Evolutionary conservation across 2,113 vertebrate species (phyloP), one percentile per base, ranked within the genome.

Genomic region (Solea senegalensis): DNA sequence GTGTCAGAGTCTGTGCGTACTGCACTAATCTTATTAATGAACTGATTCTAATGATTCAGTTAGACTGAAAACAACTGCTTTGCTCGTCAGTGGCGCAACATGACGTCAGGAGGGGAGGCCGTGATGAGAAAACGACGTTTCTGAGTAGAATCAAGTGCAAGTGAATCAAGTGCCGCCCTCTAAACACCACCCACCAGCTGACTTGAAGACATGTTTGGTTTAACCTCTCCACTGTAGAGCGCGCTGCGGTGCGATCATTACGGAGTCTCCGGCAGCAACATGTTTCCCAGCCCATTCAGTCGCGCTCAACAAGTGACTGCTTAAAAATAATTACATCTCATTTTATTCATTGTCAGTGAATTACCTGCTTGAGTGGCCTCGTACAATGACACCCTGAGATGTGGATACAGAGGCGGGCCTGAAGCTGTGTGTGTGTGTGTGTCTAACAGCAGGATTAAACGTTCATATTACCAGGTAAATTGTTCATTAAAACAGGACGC

Each of bases 341-440:
- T 90, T 92, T 90, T 70, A 85, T 88, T 87, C 85, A 90, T 92
- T 89, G 89, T 90, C 82, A 81, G 75, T 65, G 76, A 91, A 91
- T 91, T 89, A 89, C 75, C 85, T 85, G 90, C 86, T 74, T 71
- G 86, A 90, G 82, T 82, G 82, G 69, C 49, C 9, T 3, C 11
- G 9, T 75, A 91, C 86, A 92, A 89, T 88, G 74, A 43, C 55
- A 54, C 74, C 69, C 66, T 34, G 46, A 77, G 82, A 83, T 79
- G 79, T 71, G 80, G 78, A 76, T 68, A 62, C 58, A 74, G 54
- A 80, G 79, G 76, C 28, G 73, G 71, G 60, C 63, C 78, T 55
- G 65, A 50, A 59, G 68, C 48, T 45, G 64, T 55, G 15, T 34
- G 34, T 45, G 48, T 48, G 45, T 50, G 62, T 53, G 11, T 16